phyloP scores from a whole-genome alignment of 2,113 vertebrate species.

The rabbit (Oryctolagus cuniculus) region mOryCun1.1 NC_091432.1:94087001-94087500 shows the following conservation, averaged over 20 bases:
- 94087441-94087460: background rate
- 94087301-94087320: background rate
- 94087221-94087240: background rate
- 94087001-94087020: background rate
- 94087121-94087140: background rate
- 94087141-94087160: background rate
- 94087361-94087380: background rate
- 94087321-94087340: background rate
- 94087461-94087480: background rate
- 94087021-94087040: background rate
- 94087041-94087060: background rate
- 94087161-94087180: background rate
- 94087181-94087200: background rate
- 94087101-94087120: background rate
- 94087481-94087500: background rate
- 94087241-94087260: background rate
- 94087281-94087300: background rate
- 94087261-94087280: background rate
- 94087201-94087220: background rate
- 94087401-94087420: background rate
- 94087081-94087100: background rate
- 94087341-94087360: slow-evolving; percentile 17
- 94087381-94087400: background rate
- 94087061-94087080: background rate
- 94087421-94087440: background rate